These are phyloP conservation scores for Pseudochirops corinnae DNA, from an alignment of 2,797 vertebrate species.

Conservation along the genomic window DNA sequence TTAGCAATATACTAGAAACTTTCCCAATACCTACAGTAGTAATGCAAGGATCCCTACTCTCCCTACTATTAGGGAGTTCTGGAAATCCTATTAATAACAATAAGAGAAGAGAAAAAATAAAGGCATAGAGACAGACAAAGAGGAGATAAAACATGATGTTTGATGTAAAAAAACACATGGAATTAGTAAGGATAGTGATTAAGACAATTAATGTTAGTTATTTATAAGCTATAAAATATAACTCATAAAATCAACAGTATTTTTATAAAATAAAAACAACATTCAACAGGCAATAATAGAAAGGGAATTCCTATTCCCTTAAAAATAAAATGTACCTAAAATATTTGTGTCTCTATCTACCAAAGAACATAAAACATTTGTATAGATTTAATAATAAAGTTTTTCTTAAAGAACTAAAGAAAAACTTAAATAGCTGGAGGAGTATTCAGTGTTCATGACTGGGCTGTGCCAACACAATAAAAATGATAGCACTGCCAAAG, in stretches of 20 bases:
- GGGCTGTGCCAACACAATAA: background rate
- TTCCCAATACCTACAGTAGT: no score
- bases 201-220: background rate
- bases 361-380: background rate
- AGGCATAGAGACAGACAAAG: background rate
- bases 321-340: background rate
- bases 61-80: background rate
- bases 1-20: no score
- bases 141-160: background rate
- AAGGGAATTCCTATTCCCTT: background rate
- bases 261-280: background rate
- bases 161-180: background rate
- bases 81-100: background rate
- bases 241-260: background rate
- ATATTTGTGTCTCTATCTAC: background rate
- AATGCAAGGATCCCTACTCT: no score
- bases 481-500: background rate
- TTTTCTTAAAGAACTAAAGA: background rate
- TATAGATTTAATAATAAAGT: background rate
- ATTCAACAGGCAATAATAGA: background rate
- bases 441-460: background rate
- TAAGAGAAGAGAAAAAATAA: background rate
- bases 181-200: background rate
- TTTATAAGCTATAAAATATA: background rate
- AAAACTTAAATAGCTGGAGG: background rate